These are phyloP conservation scores for Diorhabda sublineata DNA, from an alignment of 1,140 invertebrate species.

Conservation along the genomic window DNA sequence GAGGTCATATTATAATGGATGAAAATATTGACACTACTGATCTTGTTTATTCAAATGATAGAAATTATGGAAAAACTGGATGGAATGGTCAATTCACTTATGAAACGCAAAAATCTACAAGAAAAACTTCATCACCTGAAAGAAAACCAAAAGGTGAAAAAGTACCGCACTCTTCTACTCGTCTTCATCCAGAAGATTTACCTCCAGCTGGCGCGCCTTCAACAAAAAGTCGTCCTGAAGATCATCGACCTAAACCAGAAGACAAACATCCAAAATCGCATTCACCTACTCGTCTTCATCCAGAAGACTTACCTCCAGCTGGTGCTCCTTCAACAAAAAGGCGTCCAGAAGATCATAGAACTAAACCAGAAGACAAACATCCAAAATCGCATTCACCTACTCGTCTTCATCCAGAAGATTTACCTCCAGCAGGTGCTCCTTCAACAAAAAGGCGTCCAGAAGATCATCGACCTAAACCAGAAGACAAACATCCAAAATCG, in stretches of 20 bases:
- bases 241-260: not conserved
- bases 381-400: constrained; percentile 3
- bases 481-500: not conserved
- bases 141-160: not conserved
- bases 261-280: not conserved
- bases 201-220: constrained; percentile 18
- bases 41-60: constrained; percentile 41
- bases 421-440: constrained; percentile 4
- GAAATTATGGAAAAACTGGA: constrained; percentile 42
- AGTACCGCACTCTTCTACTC: not conserved
- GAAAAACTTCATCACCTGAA: not conserved
- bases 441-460: constrained; percentile 4
- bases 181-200: constrained; percentile 13
- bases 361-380: not conserved
- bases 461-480: not conserved
- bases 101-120: constrained; percentile 7
- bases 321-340: constrained; percentile 1
- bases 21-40: constrained; percentile 35
- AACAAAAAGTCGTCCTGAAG: constrained; percentile 2
- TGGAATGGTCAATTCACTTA: constrained; percentile 44
- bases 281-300: not conserved
- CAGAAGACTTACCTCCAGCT: constrained; percentile 9
- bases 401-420: not conserved
- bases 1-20: constrained; percentile 37
- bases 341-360: not conserved